Evolutionary conservation across 92 coral and sea anemone genomes (phyloP).

Genomic region (Pocillopora meandrina): DNA sequence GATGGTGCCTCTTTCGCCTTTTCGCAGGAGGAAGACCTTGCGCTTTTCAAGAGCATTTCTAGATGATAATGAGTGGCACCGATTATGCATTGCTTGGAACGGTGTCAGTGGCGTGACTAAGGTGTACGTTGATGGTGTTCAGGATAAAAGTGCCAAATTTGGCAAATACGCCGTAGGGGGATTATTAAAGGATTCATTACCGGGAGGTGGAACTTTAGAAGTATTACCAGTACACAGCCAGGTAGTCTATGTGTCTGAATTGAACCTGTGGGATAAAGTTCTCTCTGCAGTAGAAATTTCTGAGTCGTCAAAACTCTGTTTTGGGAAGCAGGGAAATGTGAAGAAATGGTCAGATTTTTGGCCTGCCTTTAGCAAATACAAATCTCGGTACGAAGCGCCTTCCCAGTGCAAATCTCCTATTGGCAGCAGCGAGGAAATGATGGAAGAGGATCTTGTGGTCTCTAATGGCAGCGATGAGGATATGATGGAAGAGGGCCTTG

Average conservation of each 20-base stretch:
- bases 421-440: neutral
- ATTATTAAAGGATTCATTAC: neutral
- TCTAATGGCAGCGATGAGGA: no score
- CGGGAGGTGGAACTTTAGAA: neutral
- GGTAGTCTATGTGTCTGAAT: neutral
- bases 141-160: neutral
- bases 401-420: neutral
- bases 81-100: neutral
- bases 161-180: neutral
- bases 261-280: neutral
- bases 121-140: neutral
- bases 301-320: neutral
- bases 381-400: neutral
- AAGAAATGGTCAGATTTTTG: constrained; percentile 4
- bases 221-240: neutral
- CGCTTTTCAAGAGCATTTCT: neutral
- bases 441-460: neutral
- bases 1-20: no score
- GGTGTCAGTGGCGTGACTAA: constrained; percentile 2
- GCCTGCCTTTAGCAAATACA: neutral
- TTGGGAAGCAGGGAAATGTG: neutral
- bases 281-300: neutral
- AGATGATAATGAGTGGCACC: neutral
- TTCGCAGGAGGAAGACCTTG: neutral
- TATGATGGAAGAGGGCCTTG: neutral